Evolutionary conservation across 2,797 vertebrate species (phyloP).

Genomic region (Hirundo rustica): DNA sequence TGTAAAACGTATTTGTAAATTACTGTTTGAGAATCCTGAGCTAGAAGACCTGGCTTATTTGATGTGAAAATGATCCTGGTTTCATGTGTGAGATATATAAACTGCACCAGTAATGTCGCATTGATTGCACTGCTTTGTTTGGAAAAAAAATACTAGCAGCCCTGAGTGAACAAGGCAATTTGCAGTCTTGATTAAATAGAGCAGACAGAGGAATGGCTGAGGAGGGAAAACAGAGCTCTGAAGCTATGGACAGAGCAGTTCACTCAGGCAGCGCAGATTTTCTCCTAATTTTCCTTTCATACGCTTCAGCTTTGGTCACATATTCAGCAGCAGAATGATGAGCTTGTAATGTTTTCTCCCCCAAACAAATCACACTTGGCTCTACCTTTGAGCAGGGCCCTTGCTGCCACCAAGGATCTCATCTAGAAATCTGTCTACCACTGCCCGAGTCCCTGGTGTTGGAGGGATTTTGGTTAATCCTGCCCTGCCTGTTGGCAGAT

Average conservation of each 20-base stretch:
- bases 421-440: neutral
- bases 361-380: neutral
- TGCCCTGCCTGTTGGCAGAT: neutral
- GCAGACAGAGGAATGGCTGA: neutral
- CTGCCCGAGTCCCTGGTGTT: neutral
- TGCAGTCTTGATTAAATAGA: constrained; percentile 5
- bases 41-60: neutral
- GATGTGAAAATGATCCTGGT: neutral
- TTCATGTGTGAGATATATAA: neutral
- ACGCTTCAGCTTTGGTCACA: neutral
- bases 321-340: neutral
- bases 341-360: neutral
- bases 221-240: neutral
- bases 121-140: neutral
- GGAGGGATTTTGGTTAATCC: neutral
- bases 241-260: neutral
- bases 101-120: neutral
- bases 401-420: neutral
- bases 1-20: neutral
- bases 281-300: neutral
- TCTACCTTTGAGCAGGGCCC: neutral
- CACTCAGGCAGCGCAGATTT: neutral
- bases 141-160: neutral
- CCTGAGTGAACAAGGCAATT: neutral
- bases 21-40: neutral